Conservation (phyloP, 2,888 invertebrate species). For the Melinopterus prodromus region DNA sequence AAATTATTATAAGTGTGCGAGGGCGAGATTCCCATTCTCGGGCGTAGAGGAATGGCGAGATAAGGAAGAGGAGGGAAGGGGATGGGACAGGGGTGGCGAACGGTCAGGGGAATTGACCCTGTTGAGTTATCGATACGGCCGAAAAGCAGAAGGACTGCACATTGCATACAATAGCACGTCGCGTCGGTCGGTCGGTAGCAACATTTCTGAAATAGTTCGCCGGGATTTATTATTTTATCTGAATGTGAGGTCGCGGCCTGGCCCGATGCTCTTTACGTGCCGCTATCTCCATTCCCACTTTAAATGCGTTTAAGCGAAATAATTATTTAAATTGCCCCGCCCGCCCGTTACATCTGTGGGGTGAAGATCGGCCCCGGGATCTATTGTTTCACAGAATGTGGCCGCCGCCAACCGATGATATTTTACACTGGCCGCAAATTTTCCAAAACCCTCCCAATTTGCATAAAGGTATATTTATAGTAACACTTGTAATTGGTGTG, state of each 20-base stretch:
- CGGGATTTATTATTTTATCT: slow-evolving; percentile 39
- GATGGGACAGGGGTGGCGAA: slow-evolving; percentile 27
- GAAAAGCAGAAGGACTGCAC: slow-evolving; percentile 36
- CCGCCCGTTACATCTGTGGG: slow-evolving; percentile 6
- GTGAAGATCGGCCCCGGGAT: slow-evolving; percentile 12
- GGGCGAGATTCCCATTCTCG: slow-evolving; percentile 20
- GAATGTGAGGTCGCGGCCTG: slow-evolving; percentile 19
- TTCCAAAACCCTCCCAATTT: slow-evolving; percentile 13
- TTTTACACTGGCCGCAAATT: slow-evolving; percentile 10
- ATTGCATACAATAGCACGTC: slow-evolving; percentile 26
- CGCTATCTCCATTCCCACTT: slow-evolving; percentile 34
- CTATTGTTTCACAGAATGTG: slow-evolving; percentile 15
- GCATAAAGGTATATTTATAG: slow-evolving; percentile 6
- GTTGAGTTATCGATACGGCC: slow-evolving; percentile 39
- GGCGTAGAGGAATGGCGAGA: slow-evolving; percentile 40
- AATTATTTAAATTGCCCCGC: slow-evolving; percentile 37
- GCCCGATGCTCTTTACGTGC: slow-evolving; percentile 30
- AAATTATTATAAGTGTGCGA: slow-evolving; percentile 42
- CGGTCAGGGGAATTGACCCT: slow-evolving; percentile 42
- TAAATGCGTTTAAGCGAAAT: slow-evolving; percentile 38
- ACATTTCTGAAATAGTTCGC: slow-evolving; percentile 37
- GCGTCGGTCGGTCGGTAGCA: slow-evolving; percentile 33
- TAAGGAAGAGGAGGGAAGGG: slow-evolving; percentile 11
- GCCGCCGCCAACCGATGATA: not conserved
- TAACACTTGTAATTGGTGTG: not conserved